A percentile compares a stretch with the other conserved stretches of the same genome.
phyloP scores from a whole-genome alignment of 2,888 invertebrate species.

The Hololepta plana region DNA sequence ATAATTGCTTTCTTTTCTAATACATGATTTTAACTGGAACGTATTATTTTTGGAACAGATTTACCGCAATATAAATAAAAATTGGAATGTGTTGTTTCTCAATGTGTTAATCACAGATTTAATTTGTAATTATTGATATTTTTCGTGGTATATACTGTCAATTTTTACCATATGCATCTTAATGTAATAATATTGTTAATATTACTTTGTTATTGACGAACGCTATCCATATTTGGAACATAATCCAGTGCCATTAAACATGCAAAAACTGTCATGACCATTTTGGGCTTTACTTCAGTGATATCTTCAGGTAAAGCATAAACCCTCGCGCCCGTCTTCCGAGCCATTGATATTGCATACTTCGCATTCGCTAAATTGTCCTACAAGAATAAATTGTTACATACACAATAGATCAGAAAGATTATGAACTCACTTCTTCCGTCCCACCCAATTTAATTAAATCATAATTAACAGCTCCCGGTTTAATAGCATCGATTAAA shows the following conservation, averaged over 20 bases:
- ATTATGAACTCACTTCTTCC: slow-evolving; percentile 45
- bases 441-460: slow-evolving; percentile 63
- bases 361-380: slow-evolving; percentile 95
- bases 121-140: slow-evolving; percentile 4
- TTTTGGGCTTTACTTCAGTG: slow-evolving; percentile 92
- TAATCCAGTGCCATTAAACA: slow-evolving; percentile 97
- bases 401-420: slow-evolving; percentile 1
- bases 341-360: slow-evolving; percentile 95
- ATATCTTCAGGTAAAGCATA: slow-evolving; percentile 98
- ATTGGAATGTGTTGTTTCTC: slow-evolving; percentile 6
- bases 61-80: too few species aligned
- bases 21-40: slow-evolving; percentile 7
- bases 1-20: too few species aligned
- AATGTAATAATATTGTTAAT: slow-evolving; percentile 1
- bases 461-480: slow-evolving; percentile 88
- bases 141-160: neutral
- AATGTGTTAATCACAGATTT: slow-evolving; percentile 14
- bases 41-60: slow-evolving; percentile 5
- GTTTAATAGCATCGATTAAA: slow-evolving; percentile 91
- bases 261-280: slow-evolving; percentile 99
- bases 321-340: slow-evolving; percentile 92
- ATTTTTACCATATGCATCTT: slow-evolving; percentile 1
- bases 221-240: slow-evolving; percentile 66
- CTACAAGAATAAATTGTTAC: slow-evolving; percentile 33
- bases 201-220: slow-evolving; percentile 9